phyloP scores from a whole-genome alignment of 2,113 vertebrate species.

The Corydoras sp. region DNA sequence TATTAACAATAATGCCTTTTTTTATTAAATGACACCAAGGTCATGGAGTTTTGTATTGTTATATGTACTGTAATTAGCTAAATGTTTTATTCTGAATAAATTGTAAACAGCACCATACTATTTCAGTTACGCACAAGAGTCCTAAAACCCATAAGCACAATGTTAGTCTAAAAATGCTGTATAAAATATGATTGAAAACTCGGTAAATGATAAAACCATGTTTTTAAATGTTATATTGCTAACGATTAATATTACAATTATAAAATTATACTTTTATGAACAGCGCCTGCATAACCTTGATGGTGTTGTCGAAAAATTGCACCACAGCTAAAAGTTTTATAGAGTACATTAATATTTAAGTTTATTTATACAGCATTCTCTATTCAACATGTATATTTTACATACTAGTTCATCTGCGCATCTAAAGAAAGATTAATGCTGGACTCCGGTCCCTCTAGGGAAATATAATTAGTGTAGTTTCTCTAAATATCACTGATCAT shows the following conservation, averaged over 20 bases:
- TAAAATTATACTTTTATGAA: not conserved
- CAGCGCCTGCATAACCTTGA: not conserved
- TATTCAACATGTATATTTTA: slow-evolving; percentile 2
- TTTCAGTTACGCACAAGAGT: too few species aligned
- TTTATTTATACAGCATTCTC: not conserved
- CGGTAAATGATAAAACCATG: slow-evolving; percentile 18
- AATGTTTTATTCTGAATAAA: too few species aligned
- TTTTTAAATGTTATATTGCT: slow-evolving; percentile 23
- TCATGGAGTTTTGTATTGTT: too few species aligned
- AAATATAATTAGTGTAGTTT: not conserved
- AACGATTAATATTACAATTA: slow-evolving; percentile 2
- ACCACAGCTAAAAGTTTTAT: not conserved
- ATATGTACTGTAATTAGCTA: too few species aligned
- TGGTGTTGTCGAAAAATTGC: not conserved
- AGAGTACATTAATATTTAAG: slow-evolving; percentile 11
- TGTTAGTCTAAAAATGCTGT: not conserved
- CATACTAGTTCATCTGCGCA: slow-evolving; percentile 2
- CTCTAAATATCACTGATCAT: not conserved
- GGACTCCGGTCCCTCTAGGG: not conserved
- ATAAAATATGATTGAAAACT: slow-evolving; percentile 5
- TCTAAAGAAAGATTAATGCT: not conserved
- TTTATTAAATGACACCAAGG: too few species aligned
- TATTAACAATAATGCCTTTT: too few species aligned
- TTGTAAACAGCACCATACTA: too few species aligned
- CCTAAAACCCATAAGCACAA: too few species aligned